A percentile compares a stretch with the other conserved stretches of the same genome.
Evolutionary conservation across 2,113 vertebrate genomes (phyloP).

Genomic region (Rhineura floridana): DNA sequence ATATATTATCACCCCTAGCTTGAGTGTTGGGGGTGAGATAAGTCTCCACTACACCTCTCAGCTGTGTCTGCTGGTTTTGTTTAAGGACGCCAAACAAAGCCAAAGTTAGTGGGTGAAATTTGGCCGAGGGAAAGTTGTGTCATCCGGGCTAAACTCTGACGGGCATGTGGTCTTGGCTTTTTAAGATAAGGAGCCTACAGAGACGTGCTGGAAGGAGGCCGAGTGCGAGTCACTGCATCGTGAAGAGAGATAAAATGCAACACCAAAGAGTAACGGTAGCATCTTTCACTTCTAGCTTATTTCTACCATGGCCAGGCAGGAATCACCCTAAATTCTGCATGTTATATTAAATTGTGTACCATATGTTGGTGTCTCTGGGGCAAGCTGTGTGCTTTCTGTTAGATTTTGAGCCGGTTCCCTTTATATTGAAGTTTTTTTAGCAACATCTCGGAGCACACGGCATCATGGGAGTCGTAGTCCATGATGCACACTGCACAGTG

Average conservation of each 20-base stretch:
- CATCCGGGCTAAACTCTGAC: not conserved
- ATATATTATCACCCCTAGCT: not conserved
- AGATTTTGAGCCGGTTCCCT: not conserved
- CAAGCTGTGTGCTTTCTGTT: not conserved
- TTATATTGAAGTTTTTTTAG: too few relatives aligned
- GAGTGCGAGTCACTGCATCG: not conserved
- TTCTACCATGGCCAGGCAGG: not conserved
- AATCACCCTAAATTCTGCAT: not conserved
- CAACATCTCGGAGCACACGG: too few relatives aligned
- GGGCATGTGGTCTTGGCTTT: not conserved
- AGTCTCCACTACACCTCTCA: too few relatives aligned
- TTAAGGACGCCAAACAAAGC: not conserved
- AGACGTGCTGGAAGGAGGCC: not conserved
- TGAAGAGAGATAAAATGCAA: not conserved
- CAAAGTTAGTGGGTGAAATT: not conserved
- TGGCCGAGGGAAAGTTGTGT: not conserved
- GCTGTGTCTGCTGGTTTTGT: not conserved
- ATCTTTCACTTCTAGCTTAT: not conserved
- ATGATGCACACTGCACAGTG: too few relatives aligned
- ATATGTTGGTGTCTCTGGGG: too few relatives aligned
- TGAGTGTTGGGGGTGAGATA: too few relatives aligned
- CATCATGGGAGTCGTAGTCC: too few relatives aligned
- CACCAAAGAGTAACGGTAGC: not conserved
- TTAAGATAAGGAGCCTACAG: not conserved
- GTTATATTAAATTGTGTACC: not conserved